A percentile compares a stretch with the other conserved stretches of the same genome.
These are phyloP conservation scores for Scaptodrosophila lebanonensis DNA, from an alignment of 1,140 invertebrate genomes.

Conservation along the genomic window DNA sequence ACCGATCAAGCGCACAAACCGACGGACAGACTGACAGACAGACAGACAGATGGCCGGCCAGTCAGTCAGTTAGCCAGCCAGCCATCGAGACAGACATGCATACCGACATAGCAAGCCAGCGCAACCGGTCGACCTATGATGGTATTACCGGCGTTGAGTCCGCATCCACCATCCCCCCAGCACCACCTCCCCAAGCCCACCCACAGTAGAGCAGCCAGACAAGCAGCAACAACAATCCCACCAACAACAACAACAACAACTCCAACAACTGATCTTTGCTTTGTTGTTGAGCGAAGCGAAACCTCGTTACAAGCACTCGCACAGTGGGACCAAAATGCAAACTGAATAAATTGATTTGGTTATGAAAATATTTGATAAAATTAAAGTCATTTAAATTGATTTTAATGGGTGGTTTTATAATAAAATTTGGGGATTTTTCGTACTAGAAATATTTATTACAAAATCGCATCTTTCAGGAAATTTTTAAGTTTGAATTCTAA, in stretches of 20 bases:
- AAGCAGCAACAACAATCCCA: too few relatives aligned
- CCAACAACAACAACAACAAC: conserved; percentile 19
- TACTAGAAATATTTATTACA: too few relatives aligned
- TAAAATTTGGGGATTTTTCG: too few relatives aligned
- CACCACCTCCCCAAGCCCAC: background rate
- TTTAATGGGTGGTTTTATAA: too few relatives aligned
- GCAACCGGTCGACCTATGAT: conserved; percentile 64
- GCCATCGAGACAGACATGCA: background rate
- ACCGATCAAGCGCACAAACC: conserved; percentile 21
- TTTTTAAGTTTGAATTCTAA: too few relatives aligned
- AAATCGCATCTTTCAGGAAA: too few relatives aligned
- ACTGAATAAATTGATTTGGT: conserved; percentile 15
- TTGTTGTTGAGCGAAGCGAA: conserved; percentile 44
- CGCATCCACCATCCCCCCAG: background rate
- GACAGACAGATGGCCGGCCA: conserved; percentile 37
- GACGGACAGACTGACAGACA: background rate
- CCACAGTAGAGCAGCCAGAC: background rate
- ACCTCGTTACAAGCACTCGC: conserved; percentile 37
- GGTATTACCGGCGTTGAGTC: conserved; percentile 52
- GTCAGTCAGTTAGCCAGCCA: background rate
- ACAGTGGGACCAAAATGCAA: conserved; percentile 6
- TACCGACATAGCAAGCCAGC: conserved; percentile 8
- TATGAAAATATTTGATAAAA: too few relatives aligned
- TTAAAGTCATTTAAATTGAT: too few relatives aligned
- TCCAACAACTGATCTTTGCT: conserved; percentile 9